phyloP scores from a whole-genome alignment of 2,888 invertebrate genomes.

The Hemaris fuciformis region DNA sequence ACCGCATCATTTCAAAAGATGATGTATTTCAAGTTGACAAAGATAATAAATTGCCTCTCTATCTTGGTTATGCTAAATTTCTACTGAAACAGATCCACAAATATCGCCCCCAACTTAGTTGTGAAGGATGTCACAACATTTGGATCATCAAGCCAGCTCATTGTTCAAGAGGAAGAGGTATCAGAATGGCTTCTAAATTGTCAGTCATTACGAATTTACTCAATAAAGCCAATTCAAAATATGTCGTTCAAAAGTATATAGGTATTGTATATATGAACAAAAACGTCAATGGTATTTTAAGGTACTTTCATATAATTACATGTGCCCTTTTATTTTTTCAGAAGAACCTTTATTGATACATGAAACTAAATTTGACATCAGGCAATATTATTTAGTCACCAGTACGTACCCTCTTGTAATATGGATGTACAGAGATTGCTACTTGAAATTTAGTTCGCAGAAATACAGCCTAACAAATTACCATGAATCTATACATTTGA shows the following conservation, averaged over 20 bases:
- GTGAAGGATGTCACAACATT: slow-evolving; percentile 91
- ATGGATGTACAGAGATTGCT: slow-evolving; percentile 93
- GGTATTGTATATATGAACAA: no score
- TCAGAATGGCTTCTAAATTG: slow-evolving; percentile 88
- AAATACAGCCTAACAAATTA: slow-evolving; percentile 89
- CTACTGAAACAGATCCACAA: slow-evolving; percentile 81
- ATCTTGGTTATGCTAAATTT: slow-evolving; percentile 72
- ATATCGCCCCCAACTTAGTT: slow-evolving; percentile 83
- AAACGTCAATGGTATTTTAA: no score
- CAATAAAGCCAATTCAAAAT: slow-evolving; percentile 82
- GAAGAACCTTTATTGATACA: slow-evolving; percentile 91
- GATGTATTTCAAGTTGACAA: slow-evolving; percentile 71
- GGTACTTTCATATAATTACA: neutral
- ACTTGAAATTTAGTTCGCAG: slow-evolving; percentile 92
- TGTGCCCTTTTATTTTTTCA: slow-evolving; percentile 54
- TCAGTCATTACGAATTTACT: slow-evolving; percentile 86
- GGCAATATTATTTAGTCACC: slow-evolving; percentile 93
- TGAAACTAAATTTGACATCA: slow-evolving; percentile 94
- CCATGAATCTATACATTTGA: slow-evolving; percentile 92
- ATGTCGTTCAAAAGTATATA: slow-evolving; percentile 94
- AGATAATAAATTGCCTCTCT: slow-evolving; percentile 55
- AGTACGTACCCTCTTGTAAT: slow-evolving; percentile 89
- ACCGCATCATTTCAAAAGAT: slow-evolving; percentile 82
- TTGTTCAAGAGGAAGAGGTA: slow-evolving; percentile 91
- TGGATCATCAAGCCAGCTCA: slow-evolving; percentile 95